Evolutionary conservation across 2,113 vertebrate species (phyloP), one percentile per base, ranked within the genome.

Genomic region (Gymnarchus niloticus): DNA sequence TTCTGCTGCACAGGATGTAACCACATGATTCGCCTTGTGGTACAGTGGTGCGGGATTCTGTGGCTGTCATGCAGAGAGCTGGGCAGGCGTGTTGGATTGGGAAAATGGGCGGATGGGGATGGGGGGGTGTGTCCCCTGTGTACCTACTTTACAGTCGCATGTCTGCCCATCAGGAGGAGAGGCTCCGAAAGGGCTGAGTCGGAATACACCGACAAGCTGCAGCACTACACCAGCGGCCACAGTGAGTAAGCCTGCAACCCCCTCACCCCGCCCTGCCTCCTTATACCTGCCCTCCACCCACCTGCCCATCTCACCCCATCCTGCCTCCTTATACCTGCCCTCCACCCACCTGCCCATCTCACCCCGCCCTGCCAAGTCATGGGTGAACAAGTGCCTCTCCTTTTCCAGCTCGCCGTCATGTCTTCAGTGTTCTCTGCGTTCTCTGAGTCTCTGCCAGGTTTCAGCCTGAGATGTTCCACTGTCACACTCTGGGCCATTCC

Each of bases 141-240:
- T 6, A 44, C 14, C 77, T n/a, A 17, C 80, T 46, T 87, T 89
- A 87, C n/a, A 65, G 84, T 78, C 91, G 84, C 93, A 87, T 93
- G 87, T 93, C 94, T 92, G 95, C 23, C 93, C 90, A 91, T 87
- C 93, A 96, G 95, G 95, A 97, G 96, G 93, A 96, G 96, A 89
- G 95, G 94, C 85, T 96, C 96, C 81, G 97, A 98, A 77, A 94
- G 97, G 8, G 93, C 97, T 0, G 97, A 98, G 78, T 97, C 97
- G 0, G 97, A 99, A 87, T 98, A 97, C 93, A 98, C 97, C 0
- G 97, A 99, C 93, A 99, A 99, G 91, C 94, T 99, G 41, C 97
- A 98, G 88, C 98, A 99, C 88, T 99, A 99, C 89, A 99, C 97
- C 93, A 99, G 97, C 0, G 97, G 98, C 85, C 98, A 99, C 95